These are phyloP conservation scores for Cremastinae sp. DNA, from an alignment of 2,888 invertebrate species.

Conservation along the genomic window DNA sequence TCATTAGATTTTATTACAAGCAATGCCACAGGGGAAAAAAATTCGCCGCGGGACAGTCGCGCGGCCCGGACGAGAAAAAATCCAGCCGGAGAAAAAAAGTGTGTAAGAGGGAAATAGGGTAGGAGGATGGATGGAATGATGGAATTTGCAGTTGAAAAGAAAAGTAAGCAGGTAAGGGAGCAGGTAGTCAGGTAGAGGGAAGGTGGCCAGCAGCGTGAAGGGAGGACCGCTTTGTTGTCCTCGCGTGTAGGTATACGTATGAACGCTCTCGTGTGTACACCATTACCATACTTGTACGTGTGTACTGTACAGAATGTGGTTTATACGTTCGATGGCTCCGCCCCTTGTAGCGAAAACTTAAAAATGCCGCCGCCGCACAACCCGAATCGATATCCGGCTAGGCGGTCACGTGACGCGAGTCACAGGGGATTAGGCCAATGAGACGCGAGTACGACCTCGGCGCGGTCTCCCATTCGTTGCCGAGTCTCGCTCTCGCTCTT, in stretches of 20 bases:
- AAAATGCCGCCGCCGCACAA: slow-evolving; percentile 90
- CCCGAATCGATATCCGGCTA: slow-evolving; percentile 88
- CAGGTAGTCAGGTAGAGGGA: slow-evolving; percentile 40
- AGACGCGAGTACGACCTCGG: neutral
- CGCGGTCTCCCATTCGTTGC: slow-evolving; percentile 21
- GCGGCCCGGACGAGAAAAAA: too few species aligned
- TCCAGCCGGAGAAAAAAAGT: neutral
- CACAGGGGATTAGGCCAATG: slow-evolving; percentile 28
- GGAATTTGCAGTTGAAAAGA: slow-evolving; percentile 51
- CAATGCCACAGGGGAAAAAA: too few species aligned
- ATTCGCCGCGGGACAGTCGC: too few species aligned
- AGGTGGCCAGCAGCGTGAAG: slow-evolving; percentile 16
- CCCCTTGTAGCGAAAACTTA: slow-evolving; percentile 83
- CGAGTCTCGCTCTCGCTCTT: neutral
- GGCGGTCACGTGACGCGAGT: slow-evolving; percentile 82
- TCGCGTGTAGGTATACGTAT: neutral
- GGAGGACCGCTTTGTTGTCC: slow-evolving; percentile 39
- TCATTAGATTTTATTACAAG: too few species aligned
- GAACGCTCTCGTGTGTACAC: neutral
- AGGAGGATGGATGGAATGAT: slow-evolving; percentile 35
- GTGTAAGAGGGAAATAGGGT: slow-evolving; percentile 23
- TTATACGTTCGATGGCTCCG: slow-evolving; percentile 68
- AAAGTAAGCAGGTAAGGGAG: slow-evolving; percentile 48
- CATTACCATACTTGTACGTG: slow-evolving; percentile 24
- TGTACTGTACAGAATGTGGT: slow-evolving; percentile 62